phyloP scores from a whole-genome alignment of 2,888 invertebrate genomes.

The Cantharis flavilabris region DNA sequence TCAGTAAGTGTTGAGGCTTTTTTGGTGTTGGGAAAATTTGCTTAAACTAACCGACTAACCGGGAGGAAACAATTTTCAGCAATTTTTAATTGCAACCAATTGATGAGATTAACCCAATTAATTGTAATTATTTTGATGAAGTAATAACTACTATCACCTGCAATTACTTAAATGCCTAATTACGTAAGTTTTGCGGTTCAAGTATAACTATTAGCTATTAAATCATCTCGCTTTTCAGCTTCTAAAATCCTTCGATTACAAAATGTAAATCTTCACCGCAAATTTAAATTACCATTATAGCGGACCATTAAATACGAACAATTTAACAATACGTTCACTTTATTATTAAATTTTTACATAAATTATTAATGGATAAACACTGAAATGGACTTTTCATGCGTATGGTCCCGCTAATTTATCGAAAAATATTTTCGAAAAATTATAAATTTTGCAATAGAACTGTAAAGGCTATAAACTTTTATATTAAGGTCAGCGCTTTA shows the following conservation, averaged over 20 bases:
- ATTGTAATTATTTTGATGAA: neutral
- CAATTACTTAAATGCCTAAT: neutral
- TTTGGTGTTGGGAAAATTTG: neutral
- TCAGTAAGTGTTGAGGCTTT: slow-evolving; percentile 44
- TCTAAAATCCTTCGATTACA: neutral
- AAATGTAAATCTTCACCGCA: neutral
- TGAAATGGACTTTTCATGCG: too few relatives aligned
- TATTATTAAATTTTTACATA: neutral
- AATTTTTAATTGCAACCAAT: neutral
- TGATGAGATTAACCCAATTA: neutral
- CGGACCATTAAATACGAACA: neutral
- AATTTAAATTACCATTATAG: neutral
- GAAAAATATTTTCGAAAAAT: too few relatives aligned
- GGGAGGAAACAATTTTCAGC: neutral
- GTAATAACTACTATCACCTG: neutral
- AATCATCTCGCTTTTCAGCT: neutral
- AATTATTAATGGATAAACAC: too few relatives aligned
- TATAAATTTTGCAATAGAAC: neutral
- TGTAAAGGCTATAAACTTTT: neutral
- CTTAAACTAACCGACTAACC: neutral
- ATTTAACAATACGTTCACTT: neutral
- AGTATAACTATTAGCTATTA: neutral
- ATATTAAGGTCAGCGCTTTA: neutral
- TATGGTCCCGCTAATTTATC: too few relatives aligned
- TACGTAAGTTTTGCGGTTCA: neutral